These are phyloP conservation scores for Therioaphis trifolii DNA, from an alignment of 2,888 invertebrate species.

Conservation along the genomic window DNA sequence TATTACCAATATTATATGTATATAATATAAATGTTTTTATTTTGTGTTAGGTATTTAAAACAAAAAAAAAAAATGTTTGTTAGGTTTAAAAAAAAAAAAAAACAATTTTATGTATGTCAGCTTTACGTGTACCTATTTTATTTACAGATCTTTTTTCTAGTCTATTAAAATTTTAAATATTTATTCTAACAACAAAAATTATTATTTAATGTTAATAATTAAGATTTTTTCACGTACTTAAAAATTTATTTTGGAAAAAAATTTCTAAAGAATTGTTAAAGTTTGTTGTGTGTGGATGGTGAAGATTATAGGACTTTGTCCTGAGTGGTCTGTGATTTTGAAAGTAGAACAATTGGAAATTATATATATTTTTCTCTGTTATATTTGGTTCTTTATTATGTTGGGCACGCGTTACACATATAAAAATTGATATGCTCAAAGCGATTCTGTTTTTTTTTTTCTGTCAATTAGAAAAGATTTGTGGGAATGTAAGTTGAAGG, in stretches of 20 bases:
- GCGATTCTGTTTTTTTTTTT: constrained; percentile 49
- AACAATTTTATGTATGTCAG: constrained; percentile 45
- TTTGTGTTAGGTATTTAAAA: constrained; percentile 55
- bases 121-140: constrained; percentile 56
- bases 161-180: constrained; percentile 59
- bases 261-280: constrained; percentile 55
- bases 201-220: constrained; percentile 57
- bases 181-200: constrained; percentile 44
- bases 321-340: constrained; percentile 60
- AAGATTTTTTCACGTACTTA: constrained; percentile 62
- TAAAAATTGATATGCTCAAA: constrained; percentile 59
- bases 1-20: constrained; percentile 48
- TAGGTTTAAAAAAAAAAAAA: constrained; percentile 49
- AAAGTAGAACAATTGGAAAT: constrained; percentile 60
- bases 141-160: constrained; percentile 61
- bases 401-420: constrained; percentile 55
- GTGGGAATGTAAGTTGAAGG: constrained; percentile 52
- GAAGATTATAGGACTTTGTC: constrained; percentile 34
- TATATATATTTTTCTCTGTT: constrained; percentile 60
- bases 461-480: constrained; percentile 58
- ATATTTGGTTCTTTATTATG: constrained; percentile 42
- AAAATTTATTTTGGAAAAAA: constrained; percentile 59
- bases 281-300: constrained; percentile 51
- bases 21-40: constrained; percentile 55
- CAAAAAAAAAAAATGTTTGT: constrained; percentile 43